These are phyloP conservation scores for Merluccius polli DNA, from an alignment of 2,797 vertebrate genomes.

Conservation along the genomic window DNA sequence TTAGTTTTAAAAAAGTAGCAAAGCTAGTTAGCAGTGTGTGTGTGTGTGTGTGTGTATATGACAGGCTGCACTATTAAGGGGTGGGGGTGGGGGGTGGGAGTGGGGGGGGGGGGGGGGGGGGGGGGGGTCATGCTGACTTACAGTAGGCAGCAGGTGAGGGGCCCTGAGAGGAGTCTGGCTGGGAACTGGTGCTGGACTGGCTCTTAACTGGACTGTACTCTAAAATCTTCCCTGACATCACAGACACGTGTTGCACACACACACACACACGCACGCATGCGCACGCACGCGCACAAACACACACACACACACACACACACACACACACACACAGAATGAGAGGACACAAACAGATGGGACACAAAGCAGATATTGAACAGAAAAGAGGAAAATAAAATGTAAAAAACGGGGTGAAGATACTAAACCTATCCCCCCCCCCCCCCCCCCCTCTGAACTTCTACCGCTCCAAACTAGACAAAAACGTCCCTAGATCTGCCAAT, in stretches of 20 bases:
- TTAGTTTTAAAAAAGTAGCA: too few species aligned
- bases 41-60: conserved; percentile 18
- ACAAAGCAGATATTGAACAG: conserved; percentile 18
- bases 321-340: background rate
- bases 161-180: conserved; percentile 63
- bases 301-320: conserved; percentile 16
- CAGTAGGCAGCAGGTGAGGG: conserved; percentile 66
- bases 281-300: conserved; percentile 5
- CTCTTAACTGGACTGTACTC: conserved; percentile 69
- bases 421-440: background rate
- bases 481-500: background rate
- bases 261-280: conserved; percentile 22
- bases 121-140: conserved; percentile 68
- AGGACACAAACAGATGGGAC: conserved; percentile 5
- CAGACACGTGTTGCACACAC: conserved; percentile 12
- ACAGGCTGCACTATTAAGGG: conserved; percentile 12
- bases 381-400: conserved; percentile 28
- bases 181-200: conserved; percentile 67
- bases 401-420: conserved; percentile 1
- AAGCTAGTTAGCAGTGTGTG: background rate
- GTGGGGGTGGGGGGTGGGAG: conserved; percentile 4
- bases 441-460: background rate
- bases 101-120: conserved; percentile 19
- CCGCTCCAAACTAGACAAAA: background rate
- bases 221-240: conserved; percentile 69